Percentiles rank a stretch among this genome's conserved stretches.
Evolutionary conservation across 2,797 vertebrate species (phyloP).

Genomic region (Scolopax bukidnonensis): DNA sequence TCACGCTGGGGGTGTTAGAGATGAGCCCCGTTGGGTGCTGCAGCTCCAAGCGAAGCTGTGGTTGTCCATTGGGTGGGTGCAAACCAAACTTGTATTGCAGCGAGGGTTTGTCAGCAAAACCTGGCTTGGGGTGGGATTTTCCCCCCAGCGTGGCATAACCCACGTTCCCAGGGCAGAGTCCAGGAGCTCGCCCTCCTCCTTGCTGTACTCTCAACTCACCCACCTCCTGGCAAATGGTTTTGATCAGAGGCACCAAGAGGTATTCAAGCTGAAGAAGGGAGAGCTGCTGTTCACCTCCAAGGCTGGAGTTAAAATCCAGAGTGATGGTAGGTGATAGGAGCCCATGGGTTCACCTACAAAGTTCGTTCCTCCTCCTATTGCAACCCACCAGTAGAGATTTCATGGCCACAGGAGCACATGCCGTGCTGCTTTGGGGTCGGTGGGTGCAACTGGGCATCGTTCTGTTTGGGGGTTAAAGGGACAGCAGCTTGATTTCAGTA

Average conservation of each 20-base stretch:
- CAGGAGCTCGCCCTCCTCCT: too few relatives aligned
- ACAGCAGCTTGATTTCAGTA: neutral
- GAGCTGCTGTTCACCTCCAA: neutral
- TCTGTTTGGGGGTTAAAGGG: neutral
- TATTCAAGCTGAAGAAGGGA: neutral
- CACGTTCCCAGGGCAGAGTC: neutral
- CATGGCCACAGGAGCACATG: rapidly evolving
- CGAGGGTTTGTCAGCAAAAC: neutral
- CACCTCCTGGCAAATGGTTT: neutral
- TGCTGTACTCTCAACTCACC: neutral
- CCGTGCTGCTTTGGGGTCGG: neutral
- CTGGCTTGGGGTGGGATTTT: neutral
- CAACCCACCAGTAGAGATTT: neutral
- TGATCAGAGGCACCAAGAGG: neutral
- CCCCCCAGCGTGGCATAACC: rapidly evolving
- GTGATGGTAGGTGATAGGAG: neutral
- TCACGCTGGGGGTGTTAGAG: neutral
- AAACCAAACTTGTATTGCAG: neutral
- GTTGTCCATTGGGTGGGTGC: neutral
- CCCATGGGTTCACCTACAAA: rapidly evolving
- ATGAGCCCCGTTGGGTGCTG: neutral
- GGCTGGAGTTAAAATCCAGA: neutral
- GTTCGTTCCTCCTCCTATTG: neutral
- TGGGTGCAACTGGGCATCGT: rapidly evolving
- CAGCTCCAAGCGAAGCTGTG: neutral